Evolutionary conservation across 2,797 vertebrate genomes (phyloP).

Genomic region (Spinibarbus caldwelli): DNA sequence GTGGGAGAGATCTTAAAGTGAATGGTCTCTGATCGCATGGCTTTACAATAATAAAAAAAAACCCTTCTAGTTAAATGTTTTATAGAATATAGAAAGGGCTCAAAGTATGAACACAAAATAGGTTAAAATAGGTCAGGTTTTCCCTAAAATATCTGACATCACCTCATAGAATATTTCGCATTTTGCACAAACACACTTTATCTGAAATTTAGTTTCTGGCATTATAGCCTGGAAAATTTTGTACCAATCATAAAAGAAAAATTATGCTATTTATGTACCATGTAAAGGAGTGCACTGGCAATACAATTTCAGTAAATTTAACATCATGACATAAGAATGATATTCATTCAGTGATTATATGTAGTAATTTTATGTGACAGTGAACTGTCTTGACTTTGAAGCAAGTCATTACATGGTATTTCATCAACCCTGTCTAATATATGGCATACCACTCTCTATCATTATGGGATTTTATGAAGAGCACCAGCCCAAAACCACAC

Average conservation of each 20-base stretch:
- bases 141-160: not conserved
- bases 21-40: conserved; percentile 37
- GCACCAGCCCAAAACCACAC: not conserved
- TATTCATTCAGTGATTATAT: not conserved
- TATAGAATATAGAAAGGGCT: not conserved
- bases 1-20: conserved; percentile 6
- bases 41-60: too few species aligned
- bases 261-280: not conserved
- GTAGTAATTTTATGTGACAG: not conserved
- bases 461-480: not conserved
- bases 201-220: not conserved
- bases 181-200: not conserved
- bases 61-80: conserved; percentile 15
- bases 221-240: too few species aligned
- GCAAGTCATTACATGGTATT: conserved; percentile 19
- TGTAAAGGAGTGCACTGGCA: not conserved
- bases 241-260: not conserved
- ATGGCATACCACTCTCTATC: not conserved
- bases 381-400: not conserved
- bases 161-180: not conserved
- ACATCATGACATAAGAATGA: not conserved
- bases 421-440: conserved; percentile 18
- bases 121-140: not conserved
- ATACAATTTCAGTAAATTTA: not conserved
- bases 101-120: not conserved